Evolutionary conservation across 2,797 vertebrate species (phyloP).

Genomic region (Periparus ater): DNA sequence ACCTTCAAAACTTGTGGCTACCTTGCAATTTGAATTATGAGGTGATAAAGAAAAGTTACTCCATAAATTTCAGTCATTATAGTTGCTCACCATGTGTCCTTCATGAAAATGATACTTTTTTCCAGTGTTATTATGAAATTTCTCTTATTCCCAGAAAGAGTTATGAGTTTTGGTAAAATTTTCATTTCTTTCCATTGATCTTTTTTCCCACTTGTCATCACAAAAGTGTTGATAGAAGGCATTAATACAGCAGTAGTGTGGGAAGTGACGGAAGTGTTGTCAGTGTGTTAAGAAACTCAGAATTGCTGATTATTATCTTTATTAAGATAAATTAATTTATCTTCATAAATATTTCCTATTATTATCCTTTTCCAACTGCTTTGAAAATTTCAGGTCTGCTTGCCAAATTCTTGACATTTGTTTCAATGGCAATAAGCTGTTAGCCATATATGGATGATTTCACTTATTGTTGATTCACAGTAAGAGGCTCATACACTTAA

Average conservation of each 20-base stretch:
- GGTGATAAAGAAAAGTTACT: constrained; percentile 26
- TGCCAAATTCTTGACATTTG: neutral
- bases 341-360: no score
- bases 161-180: neutral
- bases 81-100: neutral
- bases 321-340: neutral
- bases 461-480: neutral
- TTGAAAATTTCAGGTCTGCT: neutral
- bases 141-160: constrained; percentile 21
- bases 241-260: neutral
- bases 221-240: neutral
- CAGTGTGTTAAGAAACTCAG: neutral
- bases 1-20: constrained; percentile 26
- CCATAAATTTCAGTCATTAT: constrained; percentile 12
- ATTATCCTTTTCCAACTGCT: neutral
- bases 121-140: neutral
- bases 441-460: neutral
- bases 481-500: neutral
- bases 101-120: constrained; percentile 25
- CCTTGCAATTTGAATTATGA: constrained; percentile 37
- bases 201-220: neutral
- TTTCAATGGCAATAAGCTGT: neutral
- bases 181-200: neutral
- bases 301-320: neutral
- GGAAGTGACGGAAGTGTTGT: neutral